phyloP scores from a whole-genome alignment of 2,113 vertebrate species.

The Poicephalus meyeri region DNA sequence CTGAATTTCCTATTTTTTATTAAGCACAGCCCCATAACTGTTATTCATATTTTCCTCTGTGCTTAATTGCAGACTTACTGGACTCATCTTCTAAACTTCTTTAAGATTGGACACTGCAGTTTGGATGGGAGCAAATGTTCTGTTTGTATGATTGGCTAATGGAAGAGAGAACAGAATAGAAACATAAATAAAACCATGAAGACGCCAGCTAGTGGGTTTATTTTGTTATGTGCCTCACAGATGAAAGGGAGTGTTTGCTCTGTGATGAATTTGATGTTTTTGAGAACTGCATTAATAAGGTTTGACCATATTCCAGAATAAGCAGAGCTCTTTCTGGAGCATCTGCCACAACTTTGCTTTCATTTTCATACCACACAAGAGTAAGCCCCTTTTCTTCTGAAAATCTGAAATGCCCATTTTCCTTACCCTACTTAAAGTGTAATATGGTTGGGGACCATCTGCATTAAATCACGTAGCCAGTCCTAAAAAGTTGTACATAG shows the following conservation, averaged over 20 bases:
- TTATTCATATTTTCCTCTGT: background rate
- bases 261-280: background rate
- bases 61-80: background rate
- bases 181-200: background rate
- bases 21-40: background rate
- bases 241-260: background rate
- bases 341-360: background rate
- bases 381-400: background rate
- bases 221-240: background rate
- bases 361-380: background rate
- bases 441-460: accelerated
- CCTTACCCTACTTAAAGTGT: background rate
- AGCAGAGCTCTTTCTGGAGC: background rate
- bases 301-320: background rate
- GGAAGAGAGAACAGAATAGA: background rate
- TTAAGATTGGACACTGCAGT: background rate
- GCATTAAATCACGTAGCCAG: background rate
- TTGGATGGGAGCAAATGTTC: background rate
- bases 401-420: background rate
- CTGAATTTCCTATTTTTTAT: background rate
- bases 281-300: background rate
- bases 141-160: background rate
- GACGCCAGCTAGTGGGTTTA: background rate
- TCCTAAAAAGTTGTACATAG: background rate
- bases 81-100: background rate